Conservation (phyloP, 2,113 vertebrate species). For the Ailurus styani region DNA sequence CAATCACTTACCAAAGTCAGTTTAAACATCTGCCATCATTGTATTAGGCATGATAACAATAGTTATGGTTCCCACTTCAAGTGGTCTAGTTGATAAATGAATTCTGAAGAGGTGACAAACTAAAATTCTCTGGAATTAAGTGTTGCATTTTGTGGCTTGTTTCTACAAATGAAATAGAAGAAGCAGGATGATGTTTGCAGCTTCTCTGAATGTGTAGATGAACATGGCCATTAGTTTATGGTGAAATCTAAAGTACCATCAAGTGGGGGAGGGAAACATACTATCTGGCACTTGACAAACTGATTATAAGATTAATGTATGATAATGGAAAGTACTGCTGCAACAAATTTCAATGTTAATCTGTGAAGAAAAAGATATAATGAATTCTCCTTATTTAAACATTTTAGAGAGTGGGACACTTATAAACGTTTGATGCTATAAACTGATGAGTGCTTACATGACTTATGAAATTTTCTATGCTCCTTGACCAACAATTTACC, state of each 20-base stretch:
- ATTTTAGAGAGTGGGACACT: background rate
- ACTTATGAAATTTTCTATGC: background rate
- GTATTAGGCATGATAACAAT: background rate
- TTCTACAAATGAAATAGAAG: background rate
- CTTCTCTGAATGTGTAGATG: background rate
- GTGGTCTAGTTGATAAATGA: background rate
- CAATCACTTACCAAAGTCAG: background rate
- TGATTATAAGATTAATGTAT: no score
- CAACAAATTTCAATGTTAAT: background rate
- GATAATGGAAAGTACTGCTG: accelerated
- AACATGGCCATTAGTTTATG: background rate
- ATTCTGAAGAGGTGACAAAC: background rate
- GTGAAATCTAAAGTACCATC: background rate
- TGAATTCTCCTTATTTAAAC: background rate
- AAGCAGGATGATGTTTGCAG: background rate
- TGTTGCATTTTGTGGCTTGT: background rate
- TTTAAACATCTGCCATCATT: no score
- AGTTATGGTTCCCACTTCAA: background rate
- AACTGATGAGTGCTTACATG: background rate
- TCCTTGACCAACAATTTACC: background rate
- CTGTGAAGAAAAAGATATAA: background rate
- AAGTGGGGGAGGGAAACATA: background rate
- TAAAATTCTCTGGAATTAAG: background rate
- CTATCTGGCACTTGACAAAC: background rate
- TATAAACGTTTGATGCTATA: background rate